Conservation (phyloP, 2,797 vertebrate genomes). For the Enoplosus armatus region DNA sequence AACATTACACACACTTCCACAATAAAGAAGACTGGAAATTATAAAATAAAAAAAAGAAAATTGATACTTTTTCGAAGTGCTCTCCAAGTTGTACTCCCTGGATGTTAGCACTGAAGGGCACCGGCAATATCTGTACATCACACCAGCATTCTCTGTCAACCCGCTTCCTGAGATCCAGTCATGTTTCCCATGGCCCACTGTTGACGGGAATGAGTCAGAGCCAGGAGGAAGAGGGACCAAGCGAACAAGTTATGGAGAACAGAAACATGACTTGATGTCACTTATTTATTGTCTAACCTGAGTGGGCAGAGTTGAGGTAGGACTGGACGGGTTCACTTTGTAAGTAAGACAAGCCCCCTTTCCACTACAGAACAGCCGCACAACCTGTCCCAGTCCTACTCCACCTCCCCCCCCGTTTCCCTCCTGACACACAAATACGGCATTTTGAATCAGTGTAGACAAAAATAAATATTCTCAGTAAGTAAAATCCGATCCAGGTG, state of each 20-base stretch:
- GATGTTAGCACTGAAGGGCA: constrained; percentile 95
- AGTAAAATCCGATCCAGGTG: constrained; percentile 82
- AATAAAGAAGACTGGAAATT: constrained; percentile 88
- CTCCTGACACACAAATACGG: constrained; percentile 75
- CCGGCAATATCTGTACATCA: constrained; percentile 84
- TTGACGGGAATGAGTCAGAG: constrained; percentile 79
- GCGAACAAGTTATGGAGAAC: constrained; percentile 82
- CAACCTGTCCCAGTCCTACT: constrained; percentile 83
- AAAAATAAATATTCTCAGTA: constrained; percentile 73
- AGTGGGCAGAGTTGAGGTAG: constrained; percentile 91
- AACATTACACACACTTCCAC: constrained; percentile 85
- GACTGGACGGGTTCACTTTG: constrained; percentile 86
- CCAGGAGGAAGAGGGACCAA: constrained; percentile 82
- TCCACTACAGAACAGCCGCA: constrained; percentile 85
- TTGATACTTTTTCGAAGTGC: constrained; percentile 86
- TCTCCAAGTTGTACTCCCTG: constrained; percentile 89
- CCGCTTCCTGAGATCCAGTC: constrained; percentile 88
- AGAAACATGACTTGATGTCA: constrained; percentile 92
- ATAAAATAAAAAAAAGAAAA: constrained; percentile 77
- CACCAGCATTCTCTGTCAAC: constrained; percentile 85
- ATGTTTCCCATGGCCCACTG: constrained; percentile 84
- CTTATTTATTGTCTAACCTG: constrained; percentile 97
- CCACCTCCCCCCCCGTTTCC: constrained; percentile 78
- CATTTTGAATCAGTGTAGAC: constrained; percentile 78
- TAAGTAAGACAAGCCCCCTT: constrained; percentile 81